phyloP scores from a whole-genome alignment of 1,140 invertebrate genomes.

The Macrobrachium nipponense region DNA sequence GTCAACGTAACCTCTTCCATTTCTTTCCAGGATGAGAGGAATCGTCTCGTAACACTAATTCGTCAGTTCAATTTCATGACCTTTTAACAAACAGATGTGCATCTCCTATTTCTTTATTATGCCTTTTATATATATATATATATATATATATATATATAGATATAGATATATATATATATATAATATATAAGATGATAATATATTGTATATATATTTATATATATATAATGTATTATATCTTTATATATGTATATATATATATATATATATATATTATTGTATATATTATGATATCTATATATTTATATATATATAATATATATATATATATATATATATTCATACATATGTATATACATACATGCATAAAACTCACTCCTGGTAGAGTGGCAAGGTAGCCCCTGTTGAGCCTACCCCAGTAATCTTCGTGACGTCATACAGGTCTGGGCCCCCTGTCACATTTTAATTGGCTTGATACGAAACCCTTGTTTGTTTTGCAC shows the following conservation, averaged over 20 bases:
- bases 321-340: background rate
- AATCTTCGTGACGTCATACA: background rate
- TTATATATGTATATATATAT: conserved; percentile 11
- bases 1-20: too few species aligned
- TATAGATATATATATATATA: background rate
- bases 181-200: background rate
- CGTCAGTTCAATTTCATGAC: too few species aligned
- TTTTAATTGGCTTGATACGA: background rate
- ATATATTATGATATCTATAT: background rate
- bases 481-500: too few species aligned
- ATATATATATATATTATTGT: conserved; percentile 1
- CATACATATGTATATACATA: background rate
- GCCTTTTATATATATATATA: background rate
- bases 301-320: background rate
- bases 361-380: background rate
- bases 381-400: background rate
- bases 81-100: too few species aligned
- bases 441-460: background rate
- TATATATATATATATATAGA: background rate
- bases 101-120: too few species aligned
- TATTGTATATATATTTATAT: conserved; percentile 5
- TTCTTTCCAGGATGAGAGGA: too few species aligned
- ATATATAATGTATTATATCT: conserved; percentile 9
- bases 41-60: too few species aligned
- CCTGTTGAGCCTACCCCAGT: background rate